Evolutionary conservation across 2,888 invertebrate genomes (phyloP), one percentile per base, ranked within the genome.

Genomic region (Dendrolimus houi): DNA sequence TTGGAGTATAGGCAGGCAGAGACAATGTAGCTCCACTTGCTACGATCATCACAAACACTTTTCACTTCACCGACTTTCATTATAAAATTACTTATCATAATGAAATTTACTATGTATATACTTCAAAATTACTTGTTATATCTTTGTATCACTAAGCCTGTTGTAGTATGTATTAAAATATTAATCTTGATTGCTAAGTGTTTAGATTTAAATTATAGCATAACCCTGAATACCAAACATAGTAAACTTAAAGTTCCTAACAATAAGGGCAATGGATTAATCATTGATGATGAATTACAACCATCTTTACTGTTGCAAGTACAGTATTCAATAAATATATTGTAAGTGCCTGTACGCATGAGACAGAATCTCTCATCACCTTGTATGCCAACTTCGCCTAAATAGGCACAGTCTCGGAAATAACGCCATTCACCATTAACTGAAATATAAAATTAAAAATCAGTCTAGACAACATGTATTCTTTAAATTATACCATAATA

Each of bases 221-320:
- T 47, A 47, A 47, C 0, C 12, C 12, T 47, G 9, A 47, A 29
- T 29, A 29, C 29, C 47, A 47, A 47, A 47, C 2, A 47, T 47
- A 47, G 9, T 47, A 47, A 29, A 29, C 29, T 9, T 9, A 59
- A 47, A 41, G 52, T 41, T 10, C 71, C 52, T 41, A 78, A 58
- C 12, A 79, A 57, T 14, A 81, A 52, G 2, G 83, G 80, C 54
- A 80, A 77, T 0, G 88, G 84, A 41, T 69, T 70, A 13, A 85
- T 75, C 9, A 81, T 63, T 1, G 87, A 78, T 0, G 94, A 94
- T 2, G 93, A 82, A 79, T 98, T 98, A 77, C 98, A 98, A 0
- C 97, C 97, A 79, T 98, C 97, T 83, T 97, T 97, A 72, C 96
- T 96, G 70, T 96, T 96, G 71, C 98, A 98, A 0, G 97, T 97